Evolutionary conservation across 2,888 invertebrate species (phyloP), one percentile per base, ranked within the genome.

Genomic region (Gari tellinella): DNA sequence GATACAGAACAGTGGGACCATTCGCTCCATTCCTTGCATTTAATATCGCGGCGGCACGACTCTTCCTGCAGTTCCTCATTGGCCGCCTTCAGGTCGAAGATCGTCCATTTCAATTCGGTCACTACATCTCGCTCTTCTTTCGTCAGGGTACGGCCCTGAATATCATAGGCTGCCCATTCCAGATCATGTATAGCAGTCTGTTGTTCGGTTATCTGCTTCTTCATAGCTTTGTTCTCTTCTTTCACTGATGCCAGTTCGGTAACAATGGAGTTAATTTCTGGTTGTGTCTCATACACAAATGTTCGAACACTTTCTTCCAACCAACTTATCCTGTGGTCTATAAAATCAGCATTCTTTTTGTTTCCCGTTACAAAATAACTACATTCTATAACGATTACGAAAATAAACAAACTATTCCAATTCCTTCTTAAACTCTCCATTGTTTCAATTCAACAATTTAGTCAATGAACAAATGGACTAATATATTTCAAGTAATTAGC

Each of bases 101-200:
- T 43, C 15, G 72, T 73, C 77, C 73, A 73, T 38, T 73, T 62
- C 12, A 78, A 23, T 48, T 72, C 72, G 2, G 69, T 58, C 0
- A 78, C 62, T 12, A 66, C n/a, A 48, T 78, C 63, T 17, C 65
- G 31, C 17, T 73, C 72, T 26, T 73, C 73, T 5, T n/a, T 23
- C 10, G 65, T 23, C 2, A 73, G 40, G 17, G 63, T 51, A 17
- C 41, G 19, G 3, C n/a, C 21, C 40, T 56, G 65, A 2, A 66
- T 23, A 21, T 73, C 46, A 2, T 40, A 48, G 1, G 55, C 51
- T 4, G 73, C 73, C 77, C 77, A 78, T 40, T 60, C 19, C 8
- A 73, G 25, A 26, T 57, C 46, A 0, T 53, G 43, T 41, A 77
- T 52, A 17, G 49, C 52, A 1, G 15, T 38, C 3, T 65, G 46